Evolutionary conservation across 2,888 invertebrate genomes (phyloP).

Genomic region (Vanessa cardui): DNA sequence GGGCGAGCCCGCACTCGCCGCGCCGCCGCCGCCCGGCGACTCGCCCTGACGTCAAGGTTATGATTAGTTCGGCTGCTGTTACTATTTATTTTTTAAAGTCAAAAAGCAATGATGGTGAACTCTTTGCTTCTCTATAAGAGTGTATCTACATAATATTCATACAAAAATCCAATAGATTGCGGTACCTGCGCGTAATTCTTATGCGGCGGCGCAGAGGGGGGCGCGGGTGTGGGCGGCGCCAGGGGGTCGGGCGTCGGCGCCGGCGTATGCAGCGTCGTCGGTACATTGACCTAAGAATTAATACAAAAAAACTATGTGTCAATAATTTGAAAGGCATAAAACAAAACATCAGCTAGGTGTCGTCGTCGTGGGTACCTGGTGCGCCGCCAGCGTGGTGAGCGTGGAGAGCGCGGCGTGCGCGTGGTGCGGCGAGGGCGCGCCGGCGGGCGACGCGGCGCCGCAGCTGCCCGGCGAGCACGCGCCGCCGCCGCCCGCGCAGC

Average conservation of each 20-base stretch:
- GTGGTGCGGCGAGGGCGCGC: constrained; percentile 66
- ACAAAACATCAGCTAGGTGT: background rate
- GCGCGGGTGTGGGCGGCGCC: constrained; percentile 75
- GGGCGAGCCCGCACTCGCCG: constrained; percentile 23
- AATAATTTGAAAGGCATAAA: background rate
- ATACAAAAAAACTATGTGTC: background rate
- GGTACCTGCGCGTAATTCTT: constrained; percentile 70
- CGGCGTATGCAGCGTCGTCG: constrained; percentile 78
- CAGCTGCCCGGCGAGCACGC: constrained; percentile 75
- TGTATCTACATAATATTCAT: background rate
- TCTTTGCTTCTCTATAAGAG: no score
- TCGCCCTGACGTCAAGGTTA: constrained; percentile 41
- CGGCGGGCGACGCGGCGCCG: constrained; percentile 75
- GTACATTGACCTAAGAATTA: constrained; percentile 47
- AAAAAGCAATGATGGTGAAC: no score
- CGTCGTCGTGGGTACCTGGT: constrained; percentile 53
- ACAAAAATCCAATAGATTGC: no score
- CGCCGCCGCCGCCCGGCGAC: constrained; percentile 43
- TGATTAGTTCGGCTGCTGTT: no score
- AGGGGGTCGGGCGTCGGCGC: constrained; percentile 78
- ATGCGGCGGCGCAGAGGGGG: constrained; percentile 67
- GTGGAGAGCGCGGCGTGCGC: constrained; percentile 48
- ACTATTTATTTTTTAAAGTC: no score
- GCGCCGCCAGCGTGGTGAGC: constrained; percentile 45
- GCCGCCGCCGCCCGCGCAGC: constrained; percentile 51